These are phyloP conservation scores for Cheumatopsyche charites DNA, from an alignment of 1,140 invertebrate species.

Conservation along the genomic window DNA sequence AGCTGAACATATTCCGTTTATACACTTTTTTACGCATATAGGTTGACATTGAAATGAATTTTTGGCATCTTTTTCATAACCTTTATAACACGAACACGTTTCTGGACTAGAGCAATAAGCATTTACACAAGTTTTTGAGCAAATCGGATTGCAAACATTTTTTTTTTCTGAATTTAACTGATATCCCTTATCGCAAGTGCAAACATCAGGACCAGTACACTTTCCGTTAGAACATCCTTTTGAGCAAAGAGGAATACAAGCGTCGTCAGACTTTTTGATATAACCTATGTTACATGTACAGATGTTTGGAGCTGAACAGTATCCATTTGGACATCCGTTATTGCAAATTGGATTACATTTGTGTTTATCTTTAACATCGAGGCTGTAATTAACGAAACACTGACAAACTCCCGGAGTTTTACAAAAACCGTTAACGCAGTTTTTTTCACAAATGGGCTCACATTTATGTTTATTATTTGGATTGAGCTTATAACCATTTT, in stretches of 20 bases:
- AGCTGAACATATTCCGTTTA: slow-evolving; percentile 53
- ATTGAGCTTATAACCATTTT: slow-evolving; percentile 57
- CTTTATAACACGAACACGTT: slow-evolving; percentile 12
- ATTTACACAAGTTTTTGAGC: slow-evolving; percentile 24
- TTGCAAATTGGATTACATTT: slow-evolving; percentile 56
- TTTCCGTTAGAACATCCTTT: slow-evolving; percentile 55
- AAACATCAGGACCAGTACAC: slow-evolving; percentile 54
- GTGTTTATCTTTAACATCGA: neutral
- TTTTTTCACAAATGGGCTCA: slow-evolving; percentile 54
- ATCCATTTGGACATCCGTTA: slow-evolving; percentile 60
- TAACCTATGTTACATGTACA: slow-evolving; percentile 49
- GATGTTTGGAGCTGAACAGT: neutral
- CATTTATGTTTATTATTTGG: slow-evolving; percentile 50
- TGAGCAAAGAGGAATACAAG: neutral
- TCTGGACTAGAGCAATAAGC: slow-evolving; percentile 18
- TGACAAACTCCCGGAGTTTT: slow-evolving; percentile 54
- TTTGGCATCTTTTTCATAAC: slow-evolving; percentile 25
- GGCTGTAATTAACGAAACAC: slow-evolving; percentile 52
- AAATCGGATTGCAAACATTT: slow-evolving; percentile 37
- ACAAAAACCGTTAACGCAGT: slow-evolving; percentile 58
- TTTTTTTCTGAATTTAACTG: slow-evolving; percentile 25
- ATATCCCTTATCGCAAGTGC: slow-evolving; percentile 49
- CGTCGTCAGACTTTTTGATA: neutral
- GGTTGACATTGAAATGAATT: slow-evolving; percentile 2
- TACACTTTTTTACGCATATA: slow-evolving; percentile 47